Conservation (phyloP, 2,113 vertebrate genomes). For the Silurus glanis region DNA sequence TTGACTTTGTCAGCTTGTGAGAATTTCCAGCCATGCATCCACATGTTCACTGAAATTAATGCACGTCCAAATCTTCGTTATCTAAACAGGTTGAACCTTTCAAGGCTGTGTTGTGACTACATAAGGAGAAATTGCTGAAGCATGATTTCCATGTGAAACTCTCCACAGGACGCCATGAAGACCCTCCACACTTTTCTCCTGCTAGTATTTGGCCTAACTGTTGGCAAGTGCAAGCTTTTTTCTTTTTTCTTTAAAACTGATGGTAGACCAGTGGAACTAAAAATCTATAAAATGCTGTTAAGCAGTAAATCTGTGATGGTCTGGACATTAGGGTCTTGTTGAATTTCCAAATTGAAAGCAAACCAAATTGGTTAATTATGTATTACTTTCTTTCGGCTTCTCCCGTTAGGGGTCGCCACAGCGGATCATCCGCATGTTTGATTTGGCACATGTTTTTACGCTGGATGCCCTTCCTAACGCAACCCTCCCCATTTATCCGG, state of each 20-base stretch:
- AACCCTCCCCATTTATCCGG: too few species aligned
- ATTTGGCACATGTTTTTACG: too few species aligned
- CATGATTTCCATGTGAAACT: neutral
- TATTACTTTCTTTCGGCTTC: too few species aligned
- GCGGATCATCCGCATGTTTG: too few species aligned
- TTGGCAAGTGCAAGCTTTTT: constrained; percentile 60
- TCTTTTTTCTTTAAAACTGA: neutral
- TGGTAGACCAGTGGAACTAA: too few species aligned
- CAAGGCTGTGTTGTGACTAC: constrained; percentile 28
- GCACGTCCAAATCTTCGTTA: neutral
- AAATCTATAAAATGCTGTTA: neutral
- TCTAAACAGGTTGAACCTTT: constrained; percentile 14
- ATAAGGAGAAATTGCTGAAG: constrained; percentile 13
- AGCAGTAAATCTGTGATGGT: too few species aligned
- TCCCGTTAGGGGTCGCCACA: too few species aligned
- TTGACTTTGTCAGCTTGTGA: constrained; percentile 10
- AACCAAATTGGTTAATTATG: too few species aligned
- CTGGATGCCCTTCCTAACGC: too few species aligned
- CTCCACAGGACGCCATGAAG: constrained; percentile 58
- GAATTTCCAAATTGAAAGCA: neutral
- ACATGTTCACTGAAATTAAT: constrained; percentile 25
- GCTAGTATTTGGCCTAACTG: constrained; percentile 54
- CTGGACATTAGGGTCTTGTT: neutral
- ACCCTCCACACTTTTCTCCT: constrained; percentile 51
- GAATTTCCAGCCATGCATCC: constrained; percentile 26